Evolutionary conservation across 2,797 vertebrate species (phyloP), one percentile per base, ranked within the genome.

Genomic region (Trachurus trachurus): DNA sequence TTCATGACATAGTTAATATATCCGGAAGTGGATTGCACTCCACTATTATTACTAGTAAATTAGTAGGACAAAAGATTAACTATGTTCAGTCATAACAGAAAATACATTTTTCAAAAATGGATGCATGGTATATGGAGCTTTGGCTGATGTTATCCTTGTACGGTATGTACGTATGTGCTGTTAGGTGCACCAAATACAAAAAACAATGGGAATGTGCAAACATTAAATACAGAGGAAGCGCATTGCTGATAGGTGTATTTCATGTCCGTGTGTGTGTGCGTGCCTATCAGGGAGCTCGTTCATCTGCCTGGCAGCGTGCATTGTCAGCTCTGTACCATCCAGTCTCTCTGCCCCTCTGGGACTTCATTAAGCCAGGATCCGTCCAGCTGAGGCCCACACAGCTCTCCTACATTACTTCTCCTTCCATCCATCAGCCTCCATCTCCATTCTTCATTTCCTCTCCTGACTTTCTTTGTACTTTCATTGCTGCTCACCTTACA

Each of bases 321-420:
- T 84, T 85, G 85, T 91, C 83, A 90, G 85, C 88, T 72, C 82
- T 58, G 76, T 88, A 84, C 84, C 84, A 88, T 93, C 80, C 72
- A 52, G 53, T 77, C 78, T 80, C 57, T 83, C 52, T 74, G 83
- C 59, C 89, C 89, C 88, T 87, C 9, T 0, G 89, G 92, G 91
- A 91, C 90, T 87, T 93, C 89, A 91, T 94, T 93, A 92, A 89
- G 81, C 81, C 66, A 19, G 79, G 78, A 87, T 88, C 82, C 77
- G 88, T 88, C 83, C 91, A 93, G 90, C 91, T 92, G 92, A 90
- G 92, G 78, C 89, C 85, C 81, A 74, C 76, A 87, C 80, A 78
- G 71, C 71, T 74, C 80, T 81, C 34, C 71, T 74, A 78, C 76
- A 88, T 89, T 70, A 80, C 83, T 77, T 89, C 82, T 86, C 57